Base-by-base conservation (phyloP, 2,113 vertebrate genomes). In the Myiozetetes cayanensis region DNA sequence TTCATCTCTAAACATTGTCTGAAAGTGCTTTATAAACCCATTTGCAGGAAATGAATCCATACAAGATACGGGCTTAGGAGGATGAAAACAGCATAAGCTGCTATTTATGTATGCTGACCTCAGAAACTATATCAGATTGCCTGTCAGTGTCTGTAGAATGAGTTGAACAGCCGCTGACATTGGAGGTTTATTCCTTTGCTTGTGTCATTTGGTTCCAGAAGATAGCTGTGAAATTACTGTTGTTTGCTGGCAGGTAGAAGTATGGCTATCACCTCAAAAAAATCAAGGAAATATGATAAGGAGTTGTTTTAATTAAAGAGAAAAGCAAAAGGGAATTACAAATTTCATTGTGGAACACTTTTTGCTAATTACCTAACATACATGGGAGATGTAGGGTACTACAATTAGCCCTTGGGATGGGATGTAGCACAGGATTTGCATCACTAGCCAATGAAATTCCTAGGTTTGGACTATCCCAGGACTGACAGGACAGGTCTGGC, bases 31-130 rank as follows among this genome's bases (percentile, higher is more conserved):
- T 79, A 89, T 63, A 24, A 93, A 94, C 27, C 24, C 79, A 46
- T 94, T 95, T 96, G 17, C 43, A 87, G 94, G 83, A 95, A 96
- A 75, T 89, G 31, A 93, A 89, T 79, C 77, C 39, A 35, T 85
- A 66, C 9, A 82, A 68, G 37, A 65, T 70, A 93, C 4, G 20
- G 58, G 50, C 46, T 90, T 80, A 61, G 61, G 46, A 82, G 15
- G 25, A 24, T 37, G 80, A 77, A 76, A 95, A 2, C 9, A 93
- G 10, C 50, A 58, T 55, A 80, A 90, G 3, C 44, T 88, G 24
- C 59, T 91, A 39, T 93, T 96, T 96, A 72, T 46, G 37, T 85
- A 68, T 58, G 67, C 55, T 96, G 95, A 95, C 81, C 93, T 74
- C 68, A 93, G 86, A 94, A 94, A 75, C 28, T 1, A 9, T 87